phyloP scores from a whole-genome alignment of 2,888 invertebrate genomes.

The Spodoptera exigua region DNA sequence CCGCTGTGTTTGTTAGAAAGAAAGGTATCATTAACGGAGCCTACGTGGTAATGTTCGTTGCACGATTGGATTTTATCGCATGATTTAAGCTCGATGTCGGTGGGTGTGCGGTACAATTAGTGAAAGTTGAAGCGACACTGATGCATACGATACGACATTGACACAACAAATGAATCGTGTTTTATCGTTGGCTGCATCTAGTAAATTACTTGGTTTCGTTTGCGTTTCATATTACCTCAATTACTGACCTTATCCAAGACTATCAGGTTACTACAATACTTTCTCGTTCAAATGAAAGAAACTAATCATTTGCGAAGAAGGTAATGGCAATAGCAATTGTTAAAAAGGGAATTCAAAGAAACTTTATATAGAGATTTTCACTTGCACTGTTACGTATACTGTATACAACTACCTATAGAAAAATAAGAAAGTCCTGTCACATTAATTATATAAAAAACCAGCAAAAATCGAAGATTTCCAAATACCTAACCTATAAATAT shows the following conservation, averaged over 20 bases:
- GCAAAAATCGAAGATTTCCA: background rate
- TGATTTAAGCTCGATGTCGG: conserved; percentile 46
- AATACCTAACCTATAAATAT: conserved; percentile 4
- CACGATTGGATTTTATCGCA: conserved; percentile 52
- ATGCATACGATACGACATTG: conserved; percentile 45
- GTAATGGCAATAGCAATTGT: too few relatives aligned
- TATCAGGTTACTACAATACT: conserved; percentile 14
- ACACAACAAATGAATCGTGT: conserved; percentile 46
- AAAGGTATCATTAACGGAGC: conserved; percentile 30
- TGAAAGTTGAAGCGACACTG: conserved; percentile 52
- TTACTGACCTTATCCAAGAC: conserved; percentile 13
- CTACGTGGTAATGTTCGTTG: conserved; percentile 52
- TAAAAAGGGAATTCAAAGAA: too few relatives aligned
- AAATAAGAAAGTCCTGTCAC: too few relatives aligned
- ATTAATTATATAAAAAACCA: too few relatives aligned
- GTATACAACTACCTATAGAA: too few relatives aligned
- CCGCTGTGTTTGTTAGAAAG: conserved; percentile 44
- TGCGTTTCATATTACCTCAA: conserved; percentile 12
- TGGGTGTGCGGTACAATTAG: conserved; percentile 52
- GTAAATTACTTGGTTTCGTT: conserved; percentile 21
- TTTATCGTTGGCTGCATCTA: conserved; percentile 28
- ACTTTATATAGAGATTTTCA: too few relatives aligned
- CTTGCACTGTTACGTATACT: too few relatives aligned
- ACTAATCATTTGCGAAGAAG: conserved; percentile 1
- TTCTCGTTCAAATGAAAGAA: conserved; percentile 21